Evolutionary conservation across 2,888 invertebrate genomes (phyloP), one percentile per base, ranked within the genome.

Genomic region (Steinernema hermaphroditum): DNA sequence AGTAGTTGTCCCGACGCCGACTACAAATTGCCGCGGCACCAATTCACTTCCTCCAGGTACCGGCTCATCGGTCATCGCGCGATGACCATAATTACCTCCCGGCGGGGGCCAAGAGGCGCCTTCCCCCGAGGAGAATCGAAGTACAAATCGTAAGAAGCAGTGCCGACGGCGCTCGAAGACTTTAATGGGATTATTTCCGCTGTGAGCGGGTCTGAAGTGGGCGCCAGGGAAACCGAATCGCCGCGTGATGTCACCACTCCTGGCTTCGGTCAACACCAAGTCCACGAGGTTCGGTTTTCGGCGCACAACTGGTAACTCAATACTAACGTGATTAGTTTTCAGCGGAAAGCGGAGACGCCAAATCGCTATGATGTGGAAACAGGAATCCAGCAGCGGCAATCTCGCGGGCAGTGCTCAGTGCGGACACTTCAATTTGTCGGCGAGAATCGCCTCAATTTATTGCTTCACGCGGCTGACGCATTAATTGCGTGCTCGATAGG

Each of bases 401-500:
- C 32, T 62, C 62, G 62, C 32, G 1, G 32, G 2, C 12, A 29
- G 29, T 2, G 62, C 62, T 62, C 22, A 16, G 32, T 27, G 62
- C 62, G 9, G 27, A 62, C 62, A 62, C 62, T 62, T 62, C 62
- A 62, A 62, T 62, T 62, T 62, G 62, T 62, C 19, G 16, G 14
- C 62, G 62, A 9, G 34, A 62, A 32, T 62, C 62, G 62, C 62
- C 62, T n/a, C 62, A 29, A 62, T 62, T 62, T 62, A 62, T 62
- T 62, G 62, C 62, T 62, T 62, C 62, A 16, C 62, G 62, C 62
- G 12, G 62, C 32, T 62, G 62, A 62, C 62, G 29, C 62, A 32
- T 62, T 62, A 62, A 62, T 62, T 62, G 62, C 62, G 27, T 62
- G 62, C 62, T 62, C 29, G 62, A 62, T 62, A 62, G 62, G 62